Percentiles rank a stretch among this genome's conserved stretches.
These are phyloP conservation scores for Crossocerus cetratus DNA, from an alignment of 2,888 invertebrate genomes.

Conservation along the genomic window DNA sequence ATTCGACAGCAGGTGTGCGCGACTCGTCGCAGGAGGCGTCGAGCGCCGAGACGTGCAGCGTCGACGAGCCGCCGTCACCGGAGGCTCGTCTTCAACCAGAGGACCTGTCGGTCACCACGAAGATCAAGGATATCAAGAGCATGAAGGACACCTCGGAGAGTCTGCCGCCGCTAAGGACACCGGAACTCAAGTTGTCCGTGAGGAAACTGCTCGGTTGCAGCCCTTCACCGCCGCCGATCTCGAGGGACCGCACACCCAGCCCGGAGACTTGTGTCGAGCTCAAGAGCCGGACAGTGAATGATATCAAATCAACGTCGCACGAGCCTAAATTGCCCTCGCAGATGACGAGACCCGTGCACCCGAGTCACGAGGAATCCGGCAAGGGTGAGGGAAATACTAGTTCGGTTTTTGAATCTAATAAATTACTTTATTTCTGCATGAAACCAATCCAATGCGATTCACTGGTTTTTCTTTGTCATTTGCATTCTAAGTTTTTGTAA, in stretches of 20 bases:
- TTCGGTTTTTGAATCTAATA: neutral
- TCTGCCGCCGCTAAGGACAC: conserved; percentile 60
- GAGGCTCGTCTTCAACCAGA: conserved; percentile 70
- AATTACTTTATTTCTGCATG: neutral
- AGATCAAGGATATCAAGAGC: conserved; percentile 51
- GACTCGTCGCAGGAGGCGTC: conserved; percentile 44
- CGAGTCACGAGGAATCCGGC: conserved; percentile 43
- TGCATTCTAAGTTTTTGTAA: too few species aligned
- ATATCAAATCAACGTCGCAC: conserved; percentile 28
- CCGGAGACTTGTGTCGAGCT: conserved; percentile 49
- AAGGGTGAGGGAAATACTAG: conserved; percentile 45
- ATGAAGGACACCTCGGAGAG: conserved; percentile 39
- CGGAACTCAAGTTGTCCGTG: conserved; percentile 71
- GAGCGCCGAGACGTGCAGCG: conserved; percentile 40
- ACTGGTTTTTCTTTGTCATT: too few species aligned
- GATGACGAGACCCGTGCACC: conserved; percentile 45
- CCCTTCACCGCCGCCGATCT: conserved; percentile 68
- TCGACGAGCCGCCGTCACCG: conserved; percentile 63
- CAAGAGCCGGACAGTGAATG: conserved; percentile 35
- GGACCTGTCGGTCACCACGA: conserved; percentile 68
- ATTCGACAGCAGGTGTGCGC: conserved; percentile 21
- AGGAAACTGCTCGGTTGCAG: conserved; percentile 71
- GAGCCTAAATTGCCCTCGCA: conserved; percentile 51
- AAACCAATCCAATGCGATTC: neutral
- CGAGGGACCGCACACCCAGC: conserved; percentile 58